phyloP scores from a whole-genome alignment of 2,113 vertebrate species.

The Lamprotornis superbus region DNA sequence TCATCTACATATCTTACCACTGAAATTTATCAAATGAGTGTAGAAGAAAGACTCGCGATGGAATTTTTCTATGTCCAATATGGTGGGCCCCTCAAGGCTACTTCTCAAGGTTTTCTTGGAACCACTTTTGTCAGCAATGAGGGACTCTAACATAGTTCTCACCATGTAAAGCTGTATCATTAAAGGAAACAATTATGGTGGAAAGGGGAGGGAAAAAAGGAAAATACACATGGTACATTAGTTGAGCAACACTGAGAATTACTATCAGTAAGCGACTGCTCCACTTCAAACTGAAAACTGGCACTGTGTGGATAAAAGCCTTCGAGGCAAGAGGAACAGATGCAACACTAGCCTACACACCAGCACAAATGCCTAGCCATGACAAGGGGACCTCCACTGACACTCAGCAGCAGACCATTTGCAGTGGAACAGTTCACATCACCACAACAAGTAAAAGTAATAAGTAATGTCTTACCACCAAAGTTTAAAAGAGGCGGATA shows the following conservation, averaged over 20 bases:
- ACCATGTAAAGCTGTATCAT: conserved; percentile 88
- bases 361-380: conserved; percentile 26
- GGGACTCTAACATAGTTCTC: conserved; percentile 93
- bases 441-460: conserved; percentile 64
- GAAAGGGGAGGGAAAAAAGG: conserved; percentile 59
- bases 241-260: conserved; percentile 52
- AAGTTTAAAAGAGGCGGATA: conserved; percentile 84
- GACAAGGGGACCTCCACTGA: conserved; percentile 35
- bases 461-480: conserved; percentile 81
- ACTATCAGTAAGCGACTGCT: conserved; percentile 62
- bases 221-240: conserved; percentile 76
- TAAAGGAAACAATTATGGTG: conserved; percentile 67
- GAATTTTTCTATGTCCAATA: conserved; percentile 92
- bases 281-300: conserved; percentile 44
- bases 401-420: conserved; percentile 2
- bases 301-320: conserved; percentile 24
- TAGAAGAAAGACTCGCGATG: conserved; percentile 94
- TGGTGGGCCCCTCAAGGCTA: conserved; percentile 90
- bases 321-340: conserved; percentile 20
- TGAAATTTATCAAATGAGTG: conserved; percentile 92
- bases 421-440: conserved; percentile 53
- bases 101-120: conserved; percentile 92
- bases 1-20: conserved; percentile 83
- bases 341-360: background rate
- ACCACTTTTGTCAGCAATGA: conserved; percentile 92